phyloP scores from a whole-genome alignment of 1,140 invertebrate genomes.

The Condylostylus longicornis region DNA sequence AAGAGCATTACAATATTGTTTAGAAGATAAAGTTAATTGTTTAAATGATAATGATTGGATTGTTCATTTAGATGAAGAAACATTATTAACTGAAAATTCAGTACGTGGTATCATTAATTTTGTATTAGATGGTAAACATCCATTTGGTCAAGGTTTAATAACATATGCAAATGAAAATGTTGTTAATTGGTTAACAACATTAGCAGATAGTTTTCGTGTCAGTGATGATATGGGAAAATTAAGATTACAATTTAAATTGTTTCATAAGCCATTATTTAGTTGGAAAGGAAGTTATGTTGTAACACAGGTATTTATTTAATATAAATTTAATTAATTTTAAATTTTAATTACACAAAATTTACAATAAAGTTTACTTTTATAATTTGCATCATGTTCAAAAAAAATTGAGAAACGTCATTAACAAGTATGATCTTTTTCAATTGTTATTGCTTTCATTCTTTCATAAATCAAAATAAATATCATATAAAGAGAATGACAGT shows the following conservation, averaged over 20 bases:
- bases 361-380: too few species aligned
- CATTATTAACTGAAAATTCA: constrained; percentile 83
- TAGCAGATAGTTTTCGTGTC: constrained; percentile 91
- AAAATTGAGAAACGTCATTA: too few species aligned
- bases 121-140: constrained; percentile 83
- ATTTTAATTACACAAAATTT: too few species aligned
- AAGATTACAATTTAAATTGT: constrained; percentile 79
- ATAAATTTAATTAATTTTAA: too few species aligned
- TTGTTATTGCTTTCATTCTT: too few species aligned
- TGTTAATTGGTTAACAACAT: constrained; percentile 92
- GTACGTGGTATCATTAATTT: constrained; percentile 89
- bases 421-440: too few species aligned
- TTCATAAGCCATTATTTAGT: constrained; percentile 90
- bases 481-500: too few species aligned
- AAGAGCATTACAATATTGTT: constrained; percentile 86
- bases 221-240: constrained; percentile 95
- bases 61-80: constrained; percentile 96
- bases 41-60: constrained; percentile 88
- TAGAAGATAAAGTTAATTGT: constrained; percentile 81
- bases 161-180: constrained; percentile 95
- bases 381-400: too few species aligned
- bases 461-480: too few species aligned
- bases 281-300: constrained; percentile 97
- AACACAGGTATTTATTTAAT: constrained; percentile 78
- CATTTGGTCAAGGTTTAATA: constrained; percentile 94